A percentile compares a stretch with the other conserved stretches of the same genome.
These are phyloP conservation scores for Pachyuromys duprasi DNA, from an alignment of 2,797 vertebrate genomes.

Conservation along the genomic window DNA sequence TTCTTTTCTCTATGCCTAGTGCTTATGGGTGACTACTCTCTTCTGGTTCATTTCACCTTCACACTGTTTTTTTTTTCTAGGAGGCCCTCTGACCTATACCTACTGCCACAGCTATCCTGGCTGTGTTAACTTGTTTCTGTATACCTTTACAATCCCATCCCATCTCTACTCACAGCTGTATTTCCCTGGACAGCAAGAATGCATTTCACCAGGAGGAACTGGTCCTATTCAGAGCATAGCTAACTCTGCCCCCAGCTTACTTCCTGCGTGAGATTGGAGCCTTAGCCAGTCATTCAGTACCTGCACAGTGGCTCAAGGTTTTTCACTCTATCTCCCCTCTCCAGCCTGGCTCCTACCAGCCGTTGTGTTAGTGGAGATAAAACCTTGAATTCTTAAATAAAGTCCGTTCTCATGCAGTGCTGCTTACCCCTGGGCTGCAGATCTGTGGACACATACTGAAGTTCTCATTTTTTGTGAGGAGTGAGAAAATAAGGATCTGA, in stretches of 20 bases:
- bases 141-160: accelerated
- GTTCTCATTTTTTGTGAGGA: not conserved
- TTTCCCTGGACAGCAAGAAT: not conserved
- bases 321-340: not conserved
- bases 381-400: not conserved
- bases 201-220: not conserved
- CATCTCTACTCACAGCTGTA: not conserved
- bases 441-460: accelerated
- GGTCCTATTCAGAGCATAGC: not conserved
- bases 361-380: not conserved
- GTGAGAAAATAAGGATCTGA: not conserved
- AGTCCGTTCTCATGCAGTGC: not conserved
- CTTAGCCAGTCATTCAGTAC: not conserved
- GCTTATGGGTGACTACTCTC: not conserved
- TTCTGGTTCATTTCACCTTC: not conserved
- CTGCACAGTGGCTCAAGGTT: not conserved
- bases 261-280: too few relatives aligned
- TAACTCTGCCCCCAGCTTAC: accelerated
- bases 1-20: not conserved
- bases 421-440: not conserved
- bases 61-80: not conserved
- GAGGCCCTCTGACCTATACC: not conserved
- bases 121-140: too few relatives aligned
- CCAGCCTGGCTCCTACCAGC: not conserved
- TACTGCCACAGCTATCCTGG: too few relatives aligned